These are phyloP conservation scores for Aeoliscus strigatus DNA, from an alignment of 2,797 vertebrate genomes.

Conservation along the genomic window DNA sequence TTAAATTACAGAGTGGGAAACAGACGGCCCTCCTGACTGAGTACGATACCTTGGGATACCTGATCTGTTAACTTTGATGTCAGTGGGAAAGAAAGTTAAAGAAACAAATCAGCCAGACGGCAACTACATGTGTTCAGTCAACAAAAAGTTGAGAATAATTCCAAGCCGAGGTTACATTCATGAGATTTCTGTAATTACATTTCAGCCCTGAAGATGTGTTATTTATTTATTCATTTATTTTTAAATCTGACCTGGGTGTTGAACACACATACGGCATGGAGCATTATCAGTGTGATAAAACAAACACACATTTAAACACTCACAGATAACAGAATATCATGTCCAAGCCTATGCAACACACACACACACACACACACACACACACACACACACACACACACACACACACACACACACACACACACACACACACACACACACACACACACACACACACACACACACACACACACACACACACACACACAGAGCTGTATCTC, in stretches of 20 bases:
- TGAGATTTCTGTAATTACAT: constrained; percentile 37
- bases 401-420: too few species aligned
- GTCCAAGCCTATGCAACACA: not conserved
- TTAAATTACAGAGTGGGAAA: constrained; percentile 73
- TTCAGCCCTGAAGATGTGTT: constrained; percentile 15
- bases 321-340: too few species aligned
- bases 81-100: constrained; percentile 67
- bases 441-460: constrained; percentile 2
- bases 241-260: constrained; percentile 16
- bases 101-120: constrained; percentile 70
- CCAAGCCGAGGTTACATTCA: constrained; percentile 34
- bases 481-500: constrained; percentile 46
- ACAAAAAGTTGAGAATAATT: constrained; percentile 72
- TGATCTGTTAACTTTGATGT: constrained; percentile 76
- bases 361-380: too few species aligned
- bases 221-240: too few species aligned
- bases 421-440: too few species aligned
- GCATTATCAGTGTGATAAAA: constrained; percentile 5
- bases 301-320: constrained; percentile 3
- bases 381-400: too few species aligned
- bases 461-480: constrained; percentile 12
- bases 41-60: constrained; percentile 67
- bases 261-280: constrained; percentile 4
- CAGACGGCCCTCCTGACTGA: constrained; percentile 67
- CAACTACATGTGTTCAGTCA: constrained; percentile 71